phyloP scores from a whole-genome alignment of 2,888 invertebrate genomes.

The Parelbella ahira region DNA sequence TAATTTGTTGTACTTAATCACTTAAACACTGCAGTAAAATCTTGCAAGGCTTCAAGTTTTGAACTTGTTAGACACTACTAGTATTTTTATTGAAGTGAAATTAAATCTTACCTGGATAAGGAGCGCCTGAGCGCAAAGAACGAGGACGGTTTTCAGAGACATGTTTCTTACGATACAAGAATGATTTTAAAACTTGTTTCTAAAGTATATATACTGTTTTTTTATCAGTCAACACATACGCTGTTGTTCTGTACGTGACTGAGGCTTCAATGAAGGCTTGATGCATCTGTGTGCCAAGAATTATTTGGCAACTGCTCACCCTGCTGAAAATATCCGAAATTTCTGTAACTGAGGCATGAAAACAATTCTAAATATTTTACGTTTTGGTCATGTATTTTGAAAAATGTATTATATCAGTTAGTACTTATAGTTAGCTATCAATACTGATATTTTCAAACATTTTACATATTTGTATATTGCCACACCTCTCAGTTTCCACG shows the following conservation, averaged over 20 bases:
- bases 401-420: no score
- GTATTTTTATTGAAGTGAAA: no score
- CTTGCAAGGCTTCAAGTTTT: no score
- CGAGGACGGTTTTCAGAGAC: slow-evolving; percentile 36
- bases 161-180: slow-evolving; percentile 29
- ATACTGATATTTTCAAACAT: no score
- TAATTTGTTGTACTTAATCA: no score
- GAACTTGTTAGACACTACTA: no score
- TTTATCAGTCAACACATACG: background rate
- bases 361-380: no score
- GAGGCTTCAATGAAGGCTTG: background rate
- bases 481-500: background rate
- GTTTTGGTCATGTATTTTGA: no score
- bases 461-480: background rate
- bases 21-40: background rate
- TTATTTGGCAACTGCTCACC: no score
- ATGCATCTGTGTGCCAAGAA: background rate
- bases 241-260: background rate
- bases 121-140: slow-evolving; percentile 37
- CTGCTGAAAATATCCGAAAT: no score
- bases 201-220: background rate
- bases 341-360: no score
- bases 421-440: no score
- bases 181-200: background rate
- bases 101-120: slow-evolving; percentile 38